Base-by-base conservation (phyloP, 2,888 invertebrate species). In the Lasioglossum zephyrum region DNA sequence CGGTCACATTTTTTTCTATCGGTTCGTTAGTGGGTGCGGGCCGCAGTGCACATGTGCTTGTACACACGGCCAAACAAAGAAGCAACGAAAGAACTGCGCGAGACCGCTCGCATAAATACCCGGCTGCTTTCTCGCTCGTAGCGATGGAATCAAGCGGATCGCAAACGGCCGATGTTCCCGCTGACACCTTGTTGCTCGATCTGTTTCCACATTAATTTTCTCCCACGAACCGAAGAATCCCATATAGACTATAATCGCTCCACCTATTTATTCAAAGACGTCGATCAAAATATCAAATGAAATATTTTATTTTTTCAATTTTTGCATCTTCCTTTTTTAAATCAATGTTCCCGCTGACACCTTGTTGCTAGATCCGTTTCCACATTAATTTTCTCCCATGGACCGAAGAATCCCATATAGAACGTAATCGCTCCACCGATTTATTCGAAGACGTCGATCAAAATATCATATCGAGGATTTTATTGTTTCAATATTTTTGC, bases 61-160 rank as follows among this genome's bases (percentile, higher is more conserved):
- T 82, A 72, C 85, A 79, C 79, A 44, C 53, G n/a, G 8, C 73
- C 81, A 91, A 89, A 92, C 92, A 92, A 93, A 92, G 92, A 92
- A 83, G 79, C 88, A 82, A 87, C 85, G 88, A 90, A 88, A 86
- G 88, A 92, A 91, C 87, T 87, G 84, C 86, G 87, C 85, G 87
- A 85, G 88, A 77, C 85, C 73, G 49, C 36, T 73, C 88, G 87
- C 91, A 92, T 90, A 92, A 92, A 93, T 92, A 91, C 91, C 75
- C 84, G 47, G 26, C 44, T n/a, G 66, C 36, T 26, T 16, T 26
- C 73, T 16, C 73, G 36, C 26, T n/a, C 26, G 31, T 73, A 73
- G 73, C 73, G 73, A 73, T 73, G 73, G 49, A 49, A 53, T 73
- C 73, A 18, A 73, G 49, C 70, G 70, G 9, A 41, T 41, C 39